phyloP scores from a whole-genome alignment of 2,113 vertebrate species.

The Melanocharis versteri region DNA sequence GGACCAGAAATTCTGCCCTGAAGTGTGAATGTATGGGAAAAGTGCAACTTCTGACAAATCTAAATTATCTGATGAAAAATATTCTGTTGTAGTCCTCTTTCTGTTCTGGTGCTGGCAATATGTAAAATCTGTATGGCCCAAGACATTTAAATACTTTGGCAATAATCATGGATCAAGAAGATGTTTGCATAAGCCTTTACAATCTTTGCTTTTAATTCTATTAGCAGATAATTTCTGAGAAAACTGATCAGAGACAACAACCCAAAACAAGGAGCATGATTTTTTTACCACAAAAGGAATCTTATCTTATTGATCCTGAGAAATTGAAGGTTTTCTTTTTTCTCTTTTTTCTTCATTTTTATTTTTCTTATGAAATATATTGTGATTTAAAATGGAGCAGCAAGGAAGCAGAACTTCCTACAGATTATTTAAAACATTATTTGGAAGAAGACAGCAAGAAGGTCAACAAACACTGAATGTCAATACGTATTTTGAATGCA shows the following conservation, averaged over 20 bases:
- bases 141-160: not conserved
- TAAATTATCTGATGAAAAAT: not conserved
- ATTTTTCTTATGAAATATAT: not conserved
- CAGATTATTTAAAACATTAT: not conserved
- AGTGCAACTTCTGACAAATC: not conserved
- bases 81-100: not conserved
- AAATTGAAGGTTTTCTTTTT: not conserved
- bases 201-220: not conserved
- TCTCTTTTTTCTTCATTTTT: not conserved
- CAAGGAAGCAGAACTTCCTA: not conserved
- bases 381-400: not conserved
- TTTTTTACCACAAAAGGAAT: not conserved
- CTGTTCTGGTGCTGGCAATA: not conserved
- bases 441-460: not conserved
- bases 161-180: not conserved
- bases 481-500: not conserved
- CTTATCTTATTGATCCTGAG: not conserved
- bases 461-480: not conserved
- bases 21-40: not conserved
- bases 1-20: not conserved
- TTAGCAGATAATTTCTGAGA: not conserved
- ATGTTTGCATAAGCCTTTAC: not conserved
- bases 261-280: not conserved
- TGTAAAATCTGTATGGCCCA: not conserved
- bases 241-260: not conserved